phyloP scores from a whole-genome alignment of 2,797 vertebrate species.

The Zalophus californianus region DNA sequence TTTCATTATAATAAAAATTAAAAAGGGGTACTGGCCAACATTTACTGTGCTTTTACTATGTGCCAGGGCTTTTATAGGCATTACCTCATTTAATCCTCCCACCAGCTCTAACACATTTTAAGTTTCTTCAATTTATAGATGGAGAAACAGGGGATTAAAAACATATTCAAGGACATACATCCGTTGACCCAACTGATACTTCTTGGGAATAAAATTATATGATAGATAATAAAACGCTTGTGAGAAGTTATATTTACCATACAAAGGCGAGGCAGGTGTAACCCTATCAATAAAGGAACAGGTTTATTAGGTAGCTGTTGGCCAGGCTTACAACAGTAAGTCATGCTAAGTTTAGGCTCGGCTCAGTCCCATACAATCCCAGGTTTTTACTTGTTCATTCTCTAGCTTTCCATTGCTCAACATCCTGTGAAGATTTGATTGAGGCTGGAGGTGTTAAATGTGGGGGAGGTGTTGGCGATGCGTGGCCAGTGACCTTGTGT shows the following conservation, averaged over 20 bases:
- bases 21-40: background rate
- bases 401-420: background rate
- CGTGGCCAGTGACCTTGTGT: background rate
- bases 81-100: slow-evolving; percentile 36
- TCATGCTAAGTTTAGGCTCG: background rate
- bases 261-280: background rate
- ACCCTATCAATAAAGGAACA: background rate
- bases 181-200: slow-evolving; percentile 6
- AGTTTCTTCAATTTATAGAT: slow-evolving; percentile 22
- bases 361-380: background rate
- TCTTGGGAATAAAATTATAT: slow-evolving; percentile 52
- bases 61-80: slow-evolving; percentile 26
- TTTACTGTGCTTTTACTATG: background rate
- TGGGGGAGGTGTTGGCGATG: background rate
- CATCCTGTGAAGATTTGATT: background rate
- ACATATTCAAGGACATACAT: background rate
- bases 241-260: background rate
- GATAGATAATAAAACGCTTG: background rate
- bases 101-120: background rate
- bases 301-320: background rate
- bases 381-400: background rate
- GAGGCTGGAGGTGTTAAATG: background rate
- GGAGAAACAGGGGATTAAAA: slow-evolving; percentile 36
- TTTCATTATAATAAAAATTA: slow-evolving; percentile 64
- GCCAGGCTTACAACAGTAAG: background rate